Conservation (phyloP, 1,140 invertebrate species). For the Vollenhovia emeryi region DNA sequence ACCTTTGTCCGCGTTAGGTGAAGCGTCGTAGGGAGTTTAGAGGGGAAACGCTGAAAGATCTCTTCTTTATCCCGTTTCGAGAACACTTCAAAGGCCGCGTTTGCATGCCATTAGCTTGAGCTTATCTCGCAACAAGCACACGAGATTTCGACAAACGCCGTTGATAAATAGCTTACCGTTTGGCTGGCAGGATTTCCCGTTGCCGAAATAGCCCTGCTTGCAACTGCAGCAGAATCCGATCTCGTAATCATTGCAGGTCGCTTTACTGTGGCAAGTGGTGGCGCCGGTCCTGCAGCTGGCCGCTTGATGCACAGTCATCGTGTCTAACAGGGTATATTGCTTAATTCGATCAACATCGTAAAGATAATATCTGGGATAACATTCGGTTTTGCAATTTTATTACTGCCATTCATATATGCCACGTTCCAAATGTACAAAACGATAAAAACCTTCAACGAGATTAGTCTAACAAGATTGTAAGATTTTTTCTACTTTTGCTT, state of each 20-base stretch:
- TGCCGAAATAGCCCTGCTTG: conserved; percentile 93
- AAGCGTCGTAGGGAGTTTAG: conserved; percentile 40
- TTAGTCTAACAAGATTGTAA: background rate
- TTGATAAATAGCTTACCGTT: conserved; percentile 86
- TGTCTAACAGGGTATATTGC: conserved; percentile 62
- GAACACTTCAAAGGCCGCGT: conserved; percentile 55
- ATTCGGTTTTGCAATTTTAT: background rate
- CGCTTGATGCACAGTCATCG: conserved; percentile 70
- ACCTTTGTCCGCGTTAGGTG: conserved; percentile 48
- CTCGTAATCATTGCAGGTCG: conserved; percentile 92
- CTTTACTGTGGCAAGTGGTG: conserved; percentile 92
- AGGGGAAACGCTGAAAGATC: background rate
- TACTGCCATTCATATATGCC: background rate
- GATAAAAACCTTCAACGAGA: background rate
- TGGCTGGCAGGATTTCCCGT: conserved; percentile 95
- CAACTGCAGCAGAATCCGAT: conserved; percentile 96
- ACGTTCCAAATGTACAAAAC: background rate
- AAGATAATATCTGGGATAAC: background rate
- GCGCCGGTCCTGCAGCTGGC: conserved; percentile 86
- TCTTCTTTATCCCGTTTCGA: conserved; percentile 44
- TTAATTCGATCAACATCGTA: conserved; percentile 24
- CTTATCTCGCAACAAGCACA: conserved; percentile 17
- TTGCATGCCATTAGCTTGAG: conserved; percentile 51
- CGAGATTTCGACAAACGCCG: conserved; percentile 21
- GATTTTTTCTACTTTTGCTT: background rate